These are phyloP conservation scores for Cervus canadensis DNA, from an alignment of 2,113 vertebrate genomes.

Conservation along the genomic window DNA sequence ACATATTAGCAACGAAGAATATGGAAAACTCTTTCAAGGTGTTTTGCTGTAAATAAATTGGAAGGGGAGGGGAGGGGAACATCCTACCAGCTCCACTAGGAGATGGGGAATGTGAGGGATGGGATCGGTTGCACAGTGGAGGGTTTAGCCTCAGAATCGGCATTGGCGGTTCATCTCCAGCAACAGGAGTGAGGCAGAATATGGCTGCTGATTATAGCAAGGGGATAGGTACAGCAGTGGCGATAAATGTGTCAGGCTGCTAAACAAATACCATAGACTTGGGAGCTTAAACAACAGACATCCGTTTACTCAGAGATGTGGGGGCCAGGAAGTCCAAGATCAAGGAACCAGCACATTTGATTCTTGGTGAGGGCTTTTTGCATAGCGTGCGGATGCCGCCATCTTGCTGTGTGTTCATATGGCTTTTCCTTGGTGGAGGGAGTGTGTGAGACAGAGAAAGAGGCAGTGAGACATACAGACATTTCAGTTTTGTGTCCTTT, in stretches of 20 bases:
- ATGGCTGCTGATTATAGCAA: not conserved
- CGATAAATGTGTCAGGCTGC: not conserved
- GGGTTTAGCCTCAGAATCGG: not conserved
- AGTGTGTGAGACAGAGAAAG: not conserved
- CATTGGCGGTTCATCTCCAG: not conserved
- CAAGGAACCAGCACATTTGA: not conserved
- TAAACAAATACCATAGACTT: not conserved
- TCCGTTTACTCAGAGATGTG: not conserved
- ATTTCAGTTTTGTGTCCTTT: not conserved
- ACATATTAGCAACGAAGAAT: too few species aligned
- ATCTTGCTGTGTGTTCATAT: not conserved
- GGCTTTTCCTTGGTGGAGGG: not conserved
- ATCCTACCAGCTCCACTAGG: not conserved
- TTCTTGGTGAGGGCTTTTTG: not conserved
- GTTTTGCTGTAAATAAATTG: not conserved
- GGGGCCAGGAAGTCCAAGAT: not conserved
- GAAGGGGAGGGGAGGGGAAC: not conserved
- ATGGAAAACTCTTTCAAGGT: not conserved
- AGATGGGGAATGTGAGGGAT: too few species aligned
- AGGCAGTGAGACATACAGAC: not conserved
- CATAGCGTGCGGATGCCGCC: not conserved
- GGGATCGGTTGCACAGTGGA: not conserved
- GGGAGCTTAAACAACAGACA: not conserved
- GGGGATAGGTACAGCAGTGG: not conserved
- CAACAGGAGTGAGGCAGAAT: not conserved